Base-by-base conservation (phyloP, 2,797 vertebrate species). In the Benthosema pterotum region DNA sequence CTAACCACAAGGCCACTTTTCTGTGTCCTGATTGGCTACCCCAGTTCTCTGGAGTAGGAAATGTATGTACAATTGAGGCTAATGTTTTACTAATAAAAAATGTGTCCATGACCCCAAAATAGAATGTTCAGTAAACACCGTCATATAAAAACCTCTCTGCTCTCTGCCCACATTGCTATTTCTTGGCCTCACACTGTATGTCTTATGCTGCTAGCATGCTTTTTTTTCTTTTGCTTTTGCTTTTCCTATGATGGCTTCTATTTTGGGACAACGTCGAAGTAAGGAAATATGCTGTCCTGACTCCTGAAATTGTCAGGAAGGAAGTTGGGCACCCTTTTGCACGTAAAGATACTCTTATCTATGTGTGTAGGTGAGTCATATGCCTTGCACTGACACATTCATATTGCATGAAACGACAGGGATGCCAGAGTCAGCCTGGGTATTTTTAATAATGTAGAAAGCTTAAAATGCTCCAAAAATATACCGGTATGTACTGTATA, bases 331-430 rank as follows among this genome's bases (percentile, higher is more conserved):
- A 19, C 47, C 49, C 42, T 9, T 5, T 55, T 11, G 25, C 17
- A 3, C 38, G 38, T 53, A 32, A 54, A 69, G 54, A 61, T 50
- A 16, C 32, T 38, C 32, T 32, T 32, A 25, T 25, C 22, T 11
- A n/a, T 13, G 48, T 13, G 48, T 43, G 53, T 47, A 64, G 75
- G 78, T 85, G 65, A 87, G 74, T 57, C 63, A 50, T n/a, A 42
- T 11, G 59, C 70, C 48, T 11, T 57, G 52, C 52, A 3, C 57
- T 11, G 28, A 60, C 52, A 57, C 67, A 84, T 88, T 82, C 25
- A 85, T 87, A 76, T 83, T 85, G 84, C 61, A 88, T 84, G 78
- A 77, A 74, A 70, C 64, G 61, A 77, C 73, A 79, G 72, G 69
- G n/a, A 5, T 42, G 61, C 63, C 55, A 55, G 56, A 74, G 80